Percentiles rank a stretch among this genome's conserved stretches.
These are phyloP conservation scores for Epinotia ramella DNA, from an alignment of 2,888 invertebrate species.

Conservation along the genomic window DNA sequence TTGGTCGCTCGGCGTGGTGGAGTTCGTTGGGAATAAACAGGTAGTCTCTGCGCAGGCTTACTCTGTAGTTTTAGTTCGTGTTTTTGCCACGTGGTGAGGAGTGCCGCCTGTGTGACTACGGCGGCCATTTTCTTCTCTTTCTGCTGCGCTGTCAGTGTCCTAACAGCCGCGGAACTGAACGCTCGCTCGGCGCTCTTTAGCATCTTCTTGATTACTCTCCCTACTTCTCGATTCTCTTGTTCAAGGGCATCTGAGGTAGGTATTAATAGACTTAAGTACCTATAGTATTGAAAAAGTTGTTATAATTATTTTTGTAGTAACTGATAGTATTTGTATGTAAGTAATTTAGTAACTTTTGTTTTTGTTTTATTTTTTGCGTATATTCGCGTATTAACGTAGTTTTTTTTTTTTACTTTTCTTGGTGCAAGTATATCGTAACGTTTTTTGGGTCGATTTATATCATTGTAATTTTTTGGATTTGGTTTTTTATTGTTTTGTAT, in stretches of 20 bases:
- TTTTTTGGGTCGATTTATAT: not conserved
- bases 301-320: conserved; percentile 43
- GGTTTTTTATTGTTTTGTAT: not conserved
- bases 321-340: not conserved
- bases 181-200: conserved; percentile 62
- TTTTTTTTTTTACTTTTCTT: not conserved
- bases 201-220: conserved; percentile 73
- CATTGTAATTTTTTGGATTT: not conserved
- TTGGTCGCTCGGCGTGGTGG: conserved; percentile 20
- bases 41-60: conserved; percentile 56
- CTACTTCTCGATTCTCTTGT: conserved; percentile 69
- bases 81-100: conserved; percentile 57
- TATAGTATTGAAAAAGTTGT: conserved; percentile 5
- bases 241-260: conserved; percentile 57
- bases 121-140: conserved; percentile 83
- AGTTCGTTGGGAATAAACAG: not conserved
- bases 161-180: conserved; percentile 63
- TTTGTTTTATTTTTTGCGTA: not conserved
- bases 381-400: not conserved
- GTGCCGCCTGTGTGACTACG: conserved; percentile 61
- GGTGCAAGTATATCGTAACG: not conserved
- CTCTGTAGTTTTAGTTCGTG: conserved; percentile 62
- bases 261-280: conserved; percentile 45
- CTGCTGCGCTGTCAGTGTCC: conserved; percentile 74
- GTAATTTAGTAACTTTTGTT: not conserved